Base-by-base conservation (phyloP, 2,113 vertebrate genomes). In the Otolemur garnettii region DNA sequence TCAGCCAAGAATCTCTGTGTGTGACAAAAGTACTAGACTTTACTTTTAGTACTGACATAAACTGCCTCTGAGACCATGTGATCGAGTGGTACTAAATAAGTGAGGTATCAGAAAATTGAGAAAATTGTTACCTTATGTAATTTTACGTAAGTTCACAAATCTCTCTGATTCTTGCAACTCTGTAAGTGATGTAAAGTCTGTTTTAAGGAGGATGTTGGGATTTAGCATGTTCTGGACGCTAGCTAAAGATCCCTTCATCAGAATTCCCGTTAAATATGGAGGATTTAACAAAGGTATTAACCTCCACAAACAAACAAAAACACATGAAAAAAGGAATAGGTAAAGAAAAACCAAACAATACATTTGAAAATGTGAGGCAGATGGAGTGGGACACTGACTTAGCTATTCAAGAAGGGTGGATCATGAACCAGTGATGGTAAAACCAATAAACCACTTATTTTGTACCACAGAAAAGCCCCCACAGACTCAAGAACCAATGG, bases 111-210 rank as follows among this genome's bases (percentile, higher is more conserved):
- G 50, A 92, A 59, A 66, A 84, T 4, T 33, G n/a, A 66, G 24
- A 74, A 50, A n/a, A 82, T 82, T 11, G 22, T 45, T 82, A 69
- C 13, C 53, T 84, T 64, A 55, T 62, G 1, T 68, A 62, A 83
- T 75, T 92, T 83, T 91, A 78, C 42, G 28, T 26, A 45, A 26
- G 72, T 75, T 75, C 72, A 74, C 30, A 33, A 86, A 86, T 45
- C 15, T 64, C 33, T 62, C 62, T 83, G 80, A 94, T 94, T 92
- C 85, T 96, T 15, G 26, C 59, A 82, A 66, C 9, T 35, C 15
- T 72, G 10, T 69, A 71, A 75, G 22, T 5, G 0, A 81, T 62
- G 2, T 68, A 30, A 89, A 92, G 19, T 80, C 60, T 81, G 50
- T 55, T 71, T 82, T 33, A 53, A 12, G n/a, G 30, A 77, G 28